Evolutionary conservation across 2,797 vertebrate genomes (phyloP).

Genomic region (Cuculus canorus): DNA sequence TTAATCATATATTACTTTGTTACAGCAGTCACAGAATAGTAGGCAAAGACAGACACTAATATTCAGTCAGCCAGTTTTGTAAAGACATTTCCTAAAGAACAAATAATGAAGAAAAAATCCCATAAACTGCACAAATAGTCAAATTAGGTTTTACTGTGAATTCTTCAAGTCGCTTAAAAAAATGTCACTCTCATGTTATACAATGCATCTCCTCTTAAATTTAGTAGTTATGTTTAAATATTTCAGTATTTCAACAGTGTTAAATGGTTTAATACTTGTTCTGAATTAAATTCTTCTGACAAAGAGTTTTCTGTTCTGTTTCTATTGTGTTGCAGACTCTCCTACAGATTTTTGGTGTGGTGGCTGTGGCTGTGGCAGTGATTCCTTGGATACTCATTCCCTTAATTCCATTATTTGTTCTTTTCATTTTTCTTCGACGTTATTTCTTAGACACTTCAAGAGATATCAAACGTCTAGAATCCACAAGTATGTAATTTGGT

Average conservation of each 20-base stretch:
- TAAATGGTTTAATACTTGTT: slow-evolving; percentile 47
- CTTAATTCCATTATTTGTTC: slow-evolving; percentile 81
- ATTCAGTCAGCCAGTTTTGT: neutral
- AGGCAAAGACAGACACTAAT: neutral
- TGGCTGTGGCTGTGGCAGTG: slow-evolving; percentile 83
- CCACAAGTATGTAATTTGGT: slow-evolving; percentile 83
- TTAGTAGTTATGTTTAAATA: slow-evolving; percentile 23
- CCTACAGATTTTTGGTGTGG: slow-evolving; percentile 86
- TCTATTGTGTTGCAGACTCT: slow-evolving; percentile 80
- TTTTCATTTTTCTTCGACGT: slow-evolving; percentile 85
- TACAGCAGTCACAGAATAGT: neutral
- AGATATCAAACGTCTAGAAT: slow-evolving; percentile 90
- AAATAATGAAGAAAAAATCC: neutral
- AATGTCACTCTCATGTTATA: neutral
- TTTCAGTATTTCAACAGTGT: slow-evolving; percentile 23
- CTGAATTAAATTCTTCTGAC: slow-evolving; percentile 45
- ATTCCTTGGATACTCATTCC: slow-evolving; percentile 89
- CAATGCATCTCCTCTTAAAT: neutral
- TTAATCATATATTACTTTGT: neutral
- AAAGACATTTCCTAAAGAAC: neutral
- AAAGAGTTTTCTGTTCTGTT: slow-evolving; percentile 36
- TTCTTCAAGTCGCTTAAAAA: slow-evolving; percentile 19
- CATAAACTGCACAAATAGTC: neutral
- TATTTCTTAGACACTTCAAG: slow-evolving; percentile 90
- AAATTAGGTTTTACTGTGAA: neutral